Evolutionary conservation across 2,888 invertebrate species (phyloP), one percentile per base, ranked within the genome.

Genomic region (Brenthis daphne): DNA sequence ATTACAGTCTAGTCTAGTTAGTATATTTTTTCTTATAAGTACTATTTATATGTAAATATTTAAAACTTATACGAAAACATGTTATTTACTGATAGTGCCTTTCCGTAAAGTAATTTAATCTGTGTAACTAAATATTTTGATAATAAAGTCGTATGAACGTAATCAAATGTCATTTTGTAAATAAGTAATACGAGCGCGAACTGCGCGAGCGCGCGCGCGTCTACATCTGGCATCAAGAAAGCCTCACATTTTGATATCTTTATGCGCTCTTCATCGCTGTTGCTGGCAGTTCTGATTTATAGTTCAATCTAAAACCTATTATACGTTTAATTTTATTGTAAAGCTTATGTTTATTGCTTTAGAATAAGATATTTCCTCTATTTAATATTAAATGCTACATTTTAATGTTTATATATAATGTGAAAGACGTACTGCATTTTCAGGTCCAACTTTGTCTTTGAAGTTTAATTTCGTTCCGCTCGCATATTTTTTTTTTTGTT

Each of bases 171-270:
- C 33, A 55, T 55, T 20, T 20, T 33, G 29, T 47, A 33, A 29
- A 54, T 29, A 43, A 47, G 66, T 58, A 58, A 54, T 29, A 58
- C 47, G 12, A 51, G 16, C 13, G 37, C 43, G 13, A 65, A 24
- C 16, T 51, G 57, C 65, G 53, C 48, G 64, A 24, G 60, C 58
- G 20, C 33, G 64, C 24, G 60, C 58, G 20, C 48, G 12, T 56
- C 50, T 12, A 6, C 67, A 70, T 70, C 63, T 69, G 69, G 66
- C 63, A 54, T 16, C 66, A 43, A 11, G 37, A 8, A 43, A 43
- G 37, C 54, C 64, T 56, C 60, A 60, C 58, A 54, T 65, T 54
- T 50, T 60, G 67, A 70, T 68, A 68, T 53, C 53, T 71, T 64
- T 68, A 70, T 60, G 33, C 51, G 47, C 51, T 55, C 61, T 57